Evolutionary conservation across 2,888 invertebrate species (phyloP), one percentile per base, ranked within the genome.

Genomic region (Tiliacea citrago): DNA sequence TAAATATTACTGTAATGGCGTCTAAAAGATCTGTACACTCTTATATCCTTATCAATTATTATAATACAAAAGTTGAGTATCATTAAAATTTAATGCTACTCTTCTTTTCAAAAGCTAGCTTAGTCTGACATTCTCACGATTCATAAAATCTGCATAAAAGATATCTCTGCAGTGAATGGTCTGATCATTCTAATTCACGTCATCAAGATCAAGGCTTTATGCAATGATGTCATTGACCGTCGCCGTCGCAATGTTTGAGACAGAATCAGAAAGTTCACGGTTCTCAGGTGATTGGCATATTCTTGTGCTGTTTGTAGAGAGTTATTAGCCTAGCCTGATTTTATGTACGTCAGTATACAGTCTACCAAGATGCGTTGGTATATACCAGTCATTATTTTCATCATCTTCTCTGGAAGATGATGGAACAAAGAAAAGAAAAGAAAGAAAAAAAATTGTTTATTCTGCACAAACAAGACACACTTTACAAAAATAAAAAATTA

Each of bases 261-360:
- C n/a, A 45, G 66, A 86, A 82, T 82, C 87, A 75, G 85, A 86
- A 84, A 86, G 87, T 86, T 73, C 60, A 69, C 39, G 42, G 53
- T 53, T 66, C 49, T 57, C 16, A 3, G 39, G 35, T 57, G 71
- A 75, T 73, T 67, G 53, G 51, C 21, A 21, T n/a, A 47, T 45
- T 39, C 2, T 21, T 39, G 24, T 29, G 24, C 9, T 29, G 29
- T 16, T 29, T 18, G 16, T 57, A 18, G 8, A 29, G 5, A 58
- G 18, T 58, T 29, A 29, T 18, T 3, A 24, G 9, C 9, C 5
- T 9, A 12, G 60, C 12, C 12, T 24, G 21, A 12, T 60, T 35
- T 7, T 35, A 8, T 10, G 13, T 21, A 13, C 21, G 21, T 35
- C 21, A 60, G 13, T 13, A 13, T n/a, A 39, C 4, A 21, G 35